Percentiles rank a stretch among this genome's conserved stretches.
phyloP scores from a whole-genome alignment of 2,113 vertebrate genomes.

The Sterrhoptilus dennistouni region DNA sequence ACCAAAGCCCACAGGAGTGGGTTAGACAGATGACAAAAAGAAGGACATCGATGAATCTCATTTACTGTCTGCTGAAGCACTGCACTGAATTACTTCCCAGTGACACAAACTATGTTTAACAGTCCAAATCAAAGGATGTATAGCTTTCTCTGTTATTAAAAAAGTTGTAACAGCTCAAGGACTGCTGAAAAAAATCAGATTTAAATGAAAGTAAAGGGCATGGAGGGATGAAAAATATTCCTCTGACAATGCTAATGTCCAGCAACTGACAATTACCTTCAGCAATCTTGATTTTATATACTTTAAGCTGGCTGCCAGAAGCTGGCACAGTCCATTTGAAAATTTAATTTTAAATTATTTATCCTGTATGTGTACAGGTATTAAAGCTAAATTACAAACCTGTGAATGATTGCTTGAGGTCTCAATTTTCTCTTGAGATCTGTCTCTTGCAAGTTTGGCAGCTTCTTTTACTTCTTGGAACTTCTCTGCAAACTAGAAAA shows the following conservation, averaged over 20 bases:
- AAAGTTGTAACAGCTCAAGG: background rate
- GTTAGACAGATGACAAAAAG: background rate
- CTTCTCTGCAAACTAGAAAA: slow-evolving; percentile 94
- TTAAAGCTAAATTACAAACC: slow-evolving; percentile 73
- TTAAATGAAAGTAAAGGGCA: background rate
- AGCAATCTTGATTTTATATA: background rate
- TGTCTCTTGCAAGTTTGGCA: slow-evolving; percentile 89
- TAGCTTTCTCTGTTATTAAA: background rate
- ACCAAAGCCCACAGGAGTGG: background rate
- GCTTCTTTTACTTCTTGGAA: slow-evolving; percentile 97
- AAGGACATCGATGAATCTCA: background rate
- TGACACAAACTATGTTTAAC: background rate
- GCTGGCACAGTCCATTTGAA: background rate
- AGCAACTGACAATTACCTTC: slow-evolving; percentile 10
- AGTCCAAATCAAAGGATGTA: background rate
- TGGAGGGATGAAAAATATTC: background rate
- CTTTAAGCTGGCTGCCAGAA: background rate
- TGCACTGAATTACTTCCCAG: background rate
- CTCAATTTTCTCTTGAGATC: slow-evolving; percentile 93
- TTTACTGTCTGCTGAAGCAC: background rate
- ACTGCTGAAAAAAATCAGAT: background rate
- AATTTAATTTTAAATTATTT: slow-evolving; percentile 1
- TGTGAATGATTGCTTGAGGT: slow-evolving; percentile 90
- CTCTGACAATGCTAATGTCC: background rate
- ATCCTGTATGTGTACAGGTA: background rate